Base-by-base conservation (phyloP, 2,888 invertebrate species). In the Sarcophaga carnaria region DNA sequence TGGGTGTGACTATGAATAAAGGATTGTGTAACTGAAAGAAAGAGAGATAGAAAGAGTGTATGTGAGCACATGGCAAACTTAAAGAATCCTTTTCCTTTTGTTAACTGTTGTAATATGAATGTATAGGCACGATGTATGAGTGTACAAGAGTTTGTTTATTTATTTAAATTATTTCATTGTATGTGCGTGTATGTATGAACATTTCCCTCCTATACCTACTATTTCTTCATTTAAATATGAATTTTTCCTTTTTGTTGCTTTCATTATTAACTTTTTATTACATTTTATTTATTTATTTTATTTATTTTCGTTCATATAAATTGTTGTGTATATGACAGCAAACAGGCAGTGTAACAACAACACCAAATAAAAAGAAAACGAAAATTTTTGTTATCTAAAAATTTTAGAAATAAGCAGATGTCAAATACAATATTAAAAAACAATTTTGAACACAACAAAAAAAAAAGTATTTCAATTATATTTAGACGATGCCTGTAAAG, bases 21-120 rank as follows among this genome's bases (percentile, higher is more conserved):
- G 47, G 37, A 37, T 37, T 37, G 37, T 37, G 8, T 37, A 37
- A 10, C 37, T 37, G 37, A 37, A 10, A 37, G 37, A 37, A 10
- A 37, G 37, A 37, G 2, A 37, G 37, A 37, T 0, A 37, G 37
- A 37, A 10, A 10, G 37, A 37, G 8, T 8, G 8, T 8, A 2
- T 37, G 37, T 37, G 37, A 37, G 27, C 27, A 27, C 27, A 27
- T 27, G 37, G 37, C 37, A 37, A 37, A 22, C 20, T 49, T 49
- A 49, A 49, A 49, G 22, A 66, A 72, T 71, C n/a, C 80, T 72
- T 80, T 80, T 66, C 14, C 72, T 72, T 80, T 72, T 66, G 66
- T 72, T 62, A 62, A 80, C 71, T 45, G 20, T 14, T 22, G 49
- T 64, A 27, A 22, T 25, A 72, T 37, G 37, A 10, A 66, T 59